These are phyloP conservation scores for Hassar affinis DNA, from an alignment of 2,113 vertebrate genomes.

Conservation along the genomic window DNA sequence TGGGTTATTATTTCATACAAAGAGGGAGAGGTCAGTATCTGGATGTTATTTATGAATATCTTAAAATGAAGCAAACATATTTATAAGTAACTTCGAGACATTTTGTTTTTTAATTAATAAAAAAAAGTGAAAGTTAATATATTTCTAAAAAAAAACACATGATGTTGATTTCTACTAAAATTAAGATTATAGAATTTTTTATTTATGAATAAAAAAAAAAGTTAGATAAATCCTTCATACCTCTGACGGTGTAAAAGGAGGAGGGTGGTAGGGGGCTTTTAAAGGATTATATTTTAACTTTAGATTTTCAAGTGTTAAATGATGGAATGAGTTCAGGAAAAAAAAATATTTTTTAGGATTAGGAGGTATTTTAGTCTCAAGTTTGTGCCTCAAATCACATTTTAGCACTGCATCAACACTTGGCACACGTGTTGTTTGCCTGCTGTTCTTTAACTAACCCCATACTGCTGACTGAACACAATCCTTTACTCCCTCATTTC, in stretches of 20 bases:
- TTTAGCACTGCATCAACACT: conserved; percentile 69
- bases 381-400: conserved; percentile 76
- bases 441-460: conserved; percentile 63
- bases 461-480: conserved; percentile 71
- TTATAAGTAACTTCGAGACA: conserved; percentile 78
- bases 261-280: conserved; percentile 47
- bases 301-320: conserved; percentile 66
- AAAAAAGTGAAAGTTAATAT: conserved; percentile 79
- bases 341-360: conserved; percentile 79
- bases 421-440: conserved; percentile 71
- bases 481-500: conserved; percentile 62
- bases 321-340: conserved; percentile 70
- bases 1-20: conserved; percentile 82
- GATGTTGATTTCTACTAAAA: conserved; percentile 77
- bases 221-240: conserved; percentile 62
- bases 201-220: conserved; percentile 67
- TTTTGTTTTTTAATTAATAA: conserved; percentile 79
- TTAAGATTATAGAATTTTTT: conserved; percentile 77
- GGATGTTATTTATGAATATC: conserved; percentile 83
- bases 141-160: conserved; percentile 75
- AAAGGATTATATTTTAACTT: conserved; percentile 71
- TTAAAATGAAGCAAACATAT: conserved; percentile 75
- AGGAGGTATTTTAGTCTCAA: conserved; percentile 78
- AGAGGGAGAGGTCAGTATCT: conserved; percentile 78
- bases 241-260: conserved; percentile 54